phyloP scores from a whole-genome alignment of 1,140 invertebrate genomes.

The Sminthurinus signatus region DNA sequence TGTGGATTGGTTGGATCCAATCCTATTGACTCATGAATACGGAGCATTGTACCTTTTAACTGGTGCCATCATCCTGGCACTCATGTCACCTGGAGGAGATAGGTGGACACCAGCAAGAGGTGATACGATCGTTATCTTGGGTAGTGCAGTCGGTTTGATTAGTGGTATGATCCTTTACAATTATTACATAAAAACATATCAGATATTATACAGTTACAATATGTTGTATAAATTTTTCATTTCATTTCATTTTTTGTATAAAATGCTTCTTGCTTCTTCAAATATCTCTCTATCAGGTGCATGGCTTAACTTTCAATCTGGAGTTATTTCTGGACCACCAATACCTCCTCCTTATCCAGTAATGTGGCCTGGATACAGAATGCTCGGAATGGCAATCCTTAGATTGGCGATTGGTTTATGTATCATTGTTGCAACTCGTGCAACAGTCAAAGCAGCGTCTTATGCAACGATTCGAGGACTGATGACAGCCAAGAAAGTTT shows the following conservation, averaged over 20 bases:
- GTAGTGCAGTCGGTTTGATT: constrained; percentile 68
- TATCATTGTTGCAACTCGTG: constrained; percentile 60
- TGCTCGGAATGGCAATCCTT: constrained; percentile 57
- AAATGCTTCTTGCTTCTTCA: no score
- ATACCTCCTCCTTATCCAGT: constrained; percentile 60
- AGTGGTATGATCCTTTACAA: no score
- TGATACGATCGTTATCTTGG: constrained; percentile 77
- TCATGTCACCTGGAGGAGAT: constrained; percentile 66
- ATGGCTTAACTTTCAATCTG: constrained; percentile 74
- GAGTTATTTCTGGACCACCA: constrained; percentile 53
- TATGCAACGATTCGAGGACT: constrained; percentile 63
- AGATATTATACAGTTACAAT: no score
- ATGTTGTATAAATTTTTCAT: no score
- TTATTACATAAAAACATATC: no score
- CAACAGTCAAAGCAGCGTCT: constrained; percentile 60
- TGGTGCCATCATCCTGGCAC: constrained; percentile 58
- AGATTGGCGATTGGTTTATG: constrained; percentile 67
- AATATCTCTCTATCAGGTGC: no score
- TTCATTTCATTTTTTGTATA: no score
- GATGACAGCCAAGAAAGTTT: constrained; percentile 50
- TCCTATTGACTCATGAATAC: constrained; percentile 60
- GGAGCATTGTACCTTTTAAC: constrained; percentile 59
- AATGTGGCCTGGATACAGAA: constrained; percentile 66
- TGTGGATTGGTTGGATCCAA: constrained; percentile 64
- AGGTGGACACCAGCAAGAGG: constrained; percentile 79